These are phyloP conservation scores for Endomychus coccineus DNA, from an alignment of 2,888 invertebrate genomes.

Conservation along the genomic window DNA sequence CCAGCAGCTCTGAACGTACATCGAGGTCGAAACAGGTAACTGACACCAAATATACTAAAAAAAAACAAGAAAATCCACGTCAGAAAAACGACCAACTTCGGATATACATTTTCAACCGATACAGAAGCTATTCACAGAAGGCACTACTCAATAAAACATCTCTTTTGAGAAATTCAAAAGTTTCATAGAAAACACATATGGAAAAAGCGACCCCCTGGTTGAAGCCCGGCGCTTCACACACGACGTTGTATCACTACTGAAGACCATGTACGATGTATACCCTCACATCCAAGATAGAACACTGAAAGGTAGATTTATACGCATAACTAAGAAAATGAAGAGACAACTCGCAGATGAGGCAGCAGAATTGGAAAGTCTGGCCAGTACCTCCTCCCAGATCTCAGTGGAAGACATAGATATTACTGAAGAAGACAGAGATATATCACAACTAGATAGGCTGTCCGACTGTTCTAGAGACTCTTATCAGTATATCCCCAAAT, in stretches of 20 bases:
- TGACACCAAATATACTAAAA: constrained; percentile 3
- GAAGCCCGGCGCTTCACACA: constrained; percentile 8
- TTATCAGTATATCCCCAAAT: no score
- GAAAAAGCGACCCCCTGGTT: constrained; percentile 1
- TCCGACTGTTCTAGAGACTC: neutral
- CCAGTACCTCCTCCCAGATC: neutral
- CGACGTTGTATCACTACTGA: constrained; percentile 5
- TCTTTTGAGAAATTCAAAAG: constrained; percentile 1
- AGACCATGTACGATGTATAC: constrained; percentile 6
- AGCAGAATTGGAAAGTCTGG: constrained; percentile 4
- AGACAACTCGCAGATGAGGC: constrained; percentile 2
- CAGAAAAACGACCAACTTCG: no score
- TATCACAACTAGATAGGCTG: no score
- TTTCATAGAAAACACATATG: constrained; percentile 2
- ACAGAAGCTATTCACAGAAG: no score
- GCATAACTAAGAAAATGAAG: constrained; percentile 6
- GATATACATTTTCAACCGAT: no score
- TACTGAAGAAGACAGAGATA: neutral
- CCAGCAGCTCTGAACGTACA: no score
- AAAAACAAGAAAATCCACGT: constrained; percentile 6
- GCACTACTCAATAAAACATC: neutral
- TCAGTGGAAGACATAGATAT: neutral
- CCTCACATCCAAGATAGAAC: constrained; percentile 5
- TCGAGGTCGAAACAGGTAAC: neutral
- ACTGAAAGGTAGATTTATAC: constrained; percentile 7